Evolutionary conservation across 2,113 vertebrate species (phyloP).

Genomic region (Paradisaea rubra): DNA sequence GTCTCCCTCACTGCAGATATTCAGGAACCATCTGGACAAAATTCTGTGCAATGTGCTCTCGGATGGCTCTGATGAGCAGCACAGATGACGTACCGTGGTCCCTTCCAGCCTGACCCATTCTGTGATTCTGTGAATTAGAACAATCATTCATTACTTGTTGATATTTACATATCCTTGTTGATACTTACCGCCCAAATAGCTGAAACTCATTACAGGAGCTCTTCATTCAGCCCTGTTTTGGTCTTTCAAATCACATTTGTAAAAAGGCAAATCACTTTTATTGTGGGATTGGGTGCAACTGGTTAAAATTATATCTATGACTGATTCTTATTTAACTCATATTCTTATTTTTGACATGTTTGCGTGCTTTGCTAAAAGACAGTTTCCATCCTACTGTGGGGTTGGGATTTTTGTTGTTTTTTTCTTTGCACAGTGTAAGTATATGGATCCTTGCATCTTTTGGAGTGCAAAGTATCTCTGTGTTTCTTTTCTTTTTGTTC

Average conservation of each 20-base stretch:
- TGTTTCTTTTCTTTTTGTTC: neutral
- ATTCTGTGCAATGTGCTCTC: neutral
- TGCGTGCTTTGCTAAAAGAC: neutral
- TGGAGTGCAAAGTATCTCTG: neutral
- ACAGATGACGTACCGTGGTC: neutral
- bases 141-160: neutral
- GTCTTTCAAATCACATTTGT: neutral
- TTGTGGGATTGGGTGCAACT: neutral
- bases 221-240: neutral
- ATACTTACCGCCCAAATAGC: neutral
- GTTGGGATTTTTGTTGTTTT: too few relatives aligned
- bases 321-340: neutral
- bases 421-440: too few relatives aligned
- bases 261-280: neutral
- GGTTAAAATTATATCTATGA: neutral
- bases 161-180: neutral
- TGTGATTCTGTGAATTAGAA: neutral
- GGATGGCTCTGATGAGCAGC: neutral
- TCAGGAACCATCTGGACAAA: neutral
- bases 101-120: neutral
- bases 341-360: neutral
- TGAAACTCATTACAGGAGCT: neutral
- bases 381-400: neutral
- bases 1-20: neutral
- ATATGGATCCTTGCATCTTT: neutral